Base-by-base conservation (phyloP, 2,797 vertebrate genomes). In the Apogon hyalosoma region DNA sequence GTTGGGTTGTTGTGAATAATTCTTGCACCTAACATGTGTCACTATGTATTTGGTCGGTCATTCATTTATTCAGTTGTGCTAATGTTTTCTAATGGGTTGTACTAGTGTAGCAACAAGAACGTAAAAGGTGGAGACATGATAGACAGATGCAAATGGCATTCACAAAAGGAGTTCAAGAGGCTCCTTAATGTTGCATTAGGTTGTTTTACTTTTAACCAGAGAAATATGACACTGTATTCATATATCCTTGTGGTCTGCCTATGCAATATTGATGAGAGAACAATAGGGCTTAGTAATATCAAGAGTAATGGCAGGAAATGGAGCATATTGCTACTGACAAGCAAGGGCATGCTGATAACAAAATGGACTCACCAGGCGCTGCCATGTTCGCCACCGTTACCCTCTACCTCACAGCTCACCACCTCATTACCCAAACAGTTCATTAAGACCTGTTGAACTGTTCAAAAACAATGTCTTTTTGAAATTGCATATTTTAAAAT, bases 361-460 rank as follows among this genome's bases (percentile, higher is more conserved):
- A 75, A 87, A 70, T 66, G 47, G 14, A 74, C 65, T 71, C 73
- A 54, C 67, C 60, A 24, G 13, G 38, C 24, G 1, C 63, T 74
- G 60, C 75, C 33, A 52, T 78, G 79, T 87, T 83, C 69, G 50
- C 72, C 49, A 58, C 51, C 80, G 69, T 82, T 77, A 43, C 63
- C 63, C n/a, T 75, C 56, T 38, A 65, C 54, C 69, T 71, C 69
- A 28, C 61, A 58, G 63, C 72, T 73, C 41, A 3, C 42, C 1
- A 69, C 59, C 69, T 84, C 78, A 79, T 88, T 87, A 83, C 63
- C 78, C 74, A 76, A 65, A 77, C 43, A 7, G 63, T 83, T 83
- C 64, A 90, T 89, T 88, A 87, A 82, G 69, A 80, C 24, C 69
- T 71, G 42, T 81, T 87, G 85, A 83, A 78, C 66, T 61, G 63